Evolutionary conservation across 2,888 invertebrate genomes (phyloP), one percentile per base, ranked within the genome.

Genomic region (Scrobipalpa atriplicella): DNA sequence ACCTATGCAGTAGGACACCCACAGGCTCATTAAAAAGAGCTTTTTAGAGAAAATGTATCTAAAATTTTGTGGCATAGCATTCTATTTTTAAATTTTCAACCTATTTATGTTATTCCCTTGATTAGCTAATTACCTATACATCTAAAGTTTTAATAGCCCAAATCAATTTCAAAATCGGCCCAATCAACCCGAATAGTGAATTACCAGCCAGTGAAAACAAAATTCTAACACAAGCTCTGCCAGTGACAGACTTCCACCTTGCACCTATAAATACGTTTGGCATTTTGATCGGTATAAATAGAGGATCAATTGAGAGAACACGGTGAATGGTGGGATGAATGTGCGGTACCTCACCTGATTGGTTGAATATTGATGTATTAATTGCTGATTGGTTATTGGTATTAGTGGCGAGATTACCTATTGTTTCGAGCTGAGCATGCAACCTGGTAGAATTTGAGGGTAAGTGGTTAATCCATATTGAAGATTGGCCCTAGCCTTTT

Each of bases 251-350:
- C 7, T 16, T n/a, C 47, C 47, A 47, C 7, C 43, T 43, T 43
- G 13, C 43, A 54, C 9, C 29, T 62, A 62, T 62, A 58, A 64
- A 66, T 64, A 63, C 47, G 18, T 29, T 66, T 58, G 66, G 39
- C 43, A 65, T 61, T 64, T 58, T 16, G 51, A 51, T 38, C 21
- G 64, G 19, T 64, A 62, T 64, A 62, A 67, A 65, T 67, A 65
- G 65, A 39, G 39, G 51, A 52, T 67, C 64, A 64, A 66, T 66
- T 60, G 66, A 64, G 47, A 29, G 39, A 47, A 63, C 51, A 58
- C 13, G 43, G 41, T 58, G 56, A 58, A 65, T 58, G 58, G 58
- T 29, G 36, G 21, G 21, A 21, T 56, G 54, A 21, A 56, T 56
- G 54, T 13, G 29, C 18, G 18, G 41, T 7, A 58, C 58, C 47